Evolutionary conservation across 2,888 invertebrate species (phyloP).

Genomic region (Caenorhabditis sp.): DNA sequence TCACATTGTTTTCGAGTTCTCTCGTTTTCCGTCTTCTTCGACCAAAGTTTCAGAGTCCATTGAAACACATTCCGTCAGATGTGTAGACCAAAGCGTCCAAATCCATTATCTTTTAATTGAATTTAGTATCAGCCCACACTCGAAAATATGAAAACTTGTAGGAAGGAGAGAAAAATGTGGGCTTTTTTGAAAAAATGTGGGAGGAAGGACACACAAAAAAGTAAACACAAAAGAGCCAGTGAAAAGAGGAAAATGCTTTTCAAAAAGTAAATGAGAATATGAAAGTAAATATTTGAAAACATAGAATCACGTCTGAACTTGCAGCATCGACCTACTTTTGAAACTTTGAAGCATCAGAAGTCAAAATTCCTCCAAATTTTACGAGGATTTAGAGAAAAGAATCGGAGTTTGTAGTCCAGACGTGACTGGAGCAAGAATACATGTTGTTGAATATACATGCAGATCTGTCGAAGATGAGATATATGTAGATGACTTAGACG

Average conservation of each 20-base stretch:
- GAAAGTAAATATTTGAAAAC: conserved; percentile 31
- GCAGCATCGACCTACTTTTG: background rate
- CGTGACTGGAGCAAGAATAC: no score
- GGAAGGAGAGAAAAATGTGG: background rate
- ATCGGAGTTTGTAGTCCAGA: background rate
- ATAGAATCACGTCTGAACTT: conserved; percentile 2
- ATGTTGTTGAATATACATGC: no score
- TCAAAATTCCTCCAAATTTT: background rate
- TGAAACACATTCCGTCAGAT: conserved; percentile 28
- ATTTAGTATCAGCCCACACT: conserved; percentile 13
- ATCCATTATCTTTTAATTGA: conserved; percentile 16
- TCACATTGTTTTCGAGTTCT: conserved; percentile 20
- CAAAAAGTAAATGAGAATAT: conserved; percentile 13
- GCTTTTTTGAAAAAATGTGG: conserved; percentile 7
- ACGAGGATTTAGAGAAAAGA: background rate
- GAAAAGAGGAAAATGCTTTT: background rate
- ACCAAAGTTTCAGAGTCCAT: conserved; percentile 35
- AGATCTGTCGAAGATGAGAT: no score
- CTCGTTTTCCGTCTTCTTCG: background rate
- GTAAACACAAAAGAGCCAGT: conserved; percentile 2
- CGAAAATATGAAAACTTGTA: background rate
- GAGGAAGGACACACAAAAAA: conserved; percentile 12
- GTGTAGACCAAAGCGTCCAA: background rate
- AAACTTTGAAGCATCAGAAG: background rate
- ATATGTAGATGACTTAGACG: no score